Conservation (phyloP, 1,140 invertebrate genomes). For the Teleogryllus occipitalis region DNA sequence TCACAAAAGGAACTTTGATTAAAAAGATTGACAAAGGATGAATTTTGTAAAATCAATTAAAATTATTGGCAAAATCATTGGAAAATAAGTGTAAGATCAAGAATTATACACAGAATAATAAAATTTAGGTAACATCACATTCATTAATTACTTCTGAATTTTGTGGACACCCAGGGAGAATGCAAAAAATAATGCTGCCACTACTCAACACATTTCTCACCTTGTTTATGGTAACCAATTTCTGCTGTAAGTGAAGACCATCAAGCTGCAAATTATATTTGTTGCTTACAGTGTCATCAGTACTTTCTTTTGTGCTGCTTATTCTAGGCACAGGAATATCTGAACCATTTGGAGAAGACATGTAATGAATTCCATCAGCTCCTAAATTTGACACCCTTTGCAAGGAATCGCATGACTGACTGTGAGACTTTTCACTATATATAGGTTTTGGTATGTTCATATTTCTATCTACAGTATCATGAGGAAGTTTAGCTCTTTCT, state of each 20-base stretch:
- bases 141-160: no score
- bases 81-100: no score
- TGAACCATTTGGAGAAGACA: conserved; percentile 7
- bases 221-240: conserved; percentile 38
- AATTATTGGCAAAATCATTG: no score
- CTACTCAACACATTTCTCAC: conserved; percentile 25
- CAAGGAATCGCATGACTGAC: conserved; percentile 27
- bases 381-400: conserved; percentile 14
- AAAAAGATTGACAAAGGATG: no score
- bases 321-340: background rate
- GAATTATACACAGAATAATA: no score
- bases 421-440: conserved; percentile 17
- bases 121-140: no score
- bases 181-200: no score
- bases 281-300: conserved; percentile 10
- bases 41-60: no score
- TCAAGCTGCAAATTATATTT: conserved; percentile 28
- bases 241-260: conserved; percentile 31
- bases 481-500: conserved; percentile 7
- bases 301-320: conserved; percentile 21
- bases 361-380: background rate
- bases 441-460: conserved; percentile 8
- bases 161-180: no score
- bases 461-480: conserved; percentile 15
- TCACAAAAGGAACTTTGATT: no score